Base-by-base conservation (phyloP, 2,888 invertebrate species). In the Oxyteleia sp. region DNA sequence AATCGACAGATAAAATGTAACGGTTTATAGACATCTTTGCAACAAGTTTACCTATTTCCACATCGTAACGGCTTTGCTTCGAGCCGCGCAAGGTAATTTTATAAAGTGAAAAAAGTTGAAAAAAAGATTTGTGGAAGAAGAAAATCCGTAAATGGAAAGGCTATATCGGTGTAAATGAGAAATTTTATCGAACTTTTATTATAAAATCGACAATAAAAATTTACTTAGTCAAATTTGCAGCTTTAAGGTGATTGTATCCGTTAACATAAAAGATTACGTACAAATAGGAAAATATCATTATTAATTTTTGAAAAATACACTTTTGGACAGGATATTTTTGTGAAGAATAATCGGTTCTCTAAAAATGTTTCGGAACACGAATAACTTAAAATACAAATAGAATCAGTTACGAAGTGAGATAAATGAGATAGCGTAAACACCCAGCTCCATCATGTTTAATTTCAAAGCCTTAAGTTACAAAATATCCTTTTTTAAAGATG, bases 11-110 rank as follows among this genome's bases (percentile, higher is more conserved):
- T 68, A 76, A 76, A 61, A 53, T 61, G 45, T 55, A 47, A 68
- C 41, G 66, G 59, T 76, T 76, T 76, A 68, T 76, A 53, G 53
- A 61, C 59, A 45, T 76, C 53, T 61, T 74, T 64, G 74, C 63
- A 53, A 64, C 53, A 68, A 61, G 76, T 76, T 76, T 68, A 59
- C 57, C 61, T 68, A 76, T 68, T 76, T 76, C 41, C 45, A 43
- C 35, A 23, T 3, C 49, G 51, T 47, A 47, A 75, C 45, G 5
- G 18, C 53, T 35, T 57, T 64, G 38, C 55, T 75, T 47, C 41
- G 32, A 18, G 45, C 35, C 13, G 13, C 16, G 10, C 35, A 41
- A 53, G 23, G 35, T 47, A 64, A 57, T 64, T 75, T 75, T 51
- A 75, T 64, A 43, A 57, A 64, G 47, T 75, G 47, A 47, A 57